Conservation (phyloP, 2,888 invertebrate species). For the Amaurobius ferox region DNA sequence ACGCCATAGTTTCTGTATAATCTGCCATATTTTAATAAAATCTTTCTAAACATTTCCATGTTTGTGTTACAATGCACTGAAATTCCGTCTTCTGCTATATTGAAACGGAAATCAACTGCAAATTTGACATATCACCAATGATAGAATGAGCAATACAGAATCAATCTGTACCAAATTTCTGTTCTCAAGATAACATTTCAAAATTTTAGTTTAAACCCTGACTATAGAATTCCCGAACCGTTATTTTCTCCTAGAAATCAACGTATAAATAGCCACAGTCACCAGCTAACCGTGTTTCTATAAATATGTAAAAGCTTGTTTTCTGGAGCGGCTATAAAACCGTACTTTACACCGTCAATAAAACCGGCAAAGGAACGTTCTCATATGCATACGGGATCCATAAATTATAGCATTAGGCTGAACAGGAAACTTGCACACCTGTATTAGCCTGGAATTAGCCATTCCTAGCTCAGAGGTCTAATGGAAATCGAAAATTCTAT, state of each 20-base stretch:
- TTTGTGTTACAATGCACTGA: too few species aligned
- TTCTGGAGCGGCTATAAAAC: slow-evolving; percentile 43
- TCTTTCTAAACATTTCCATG: too few species aligned
- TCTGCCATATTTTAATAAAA: too few species aligned
- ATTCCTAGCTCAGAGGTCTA: neutral
- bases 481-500: slow-evolving; percentile 16
- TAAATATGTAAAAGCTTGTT: slow-evolving; percentile 56
- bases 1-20: too few species aligned
- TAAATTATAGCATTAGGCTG: slow-evolving; percentile 65
- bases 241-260: neutral
- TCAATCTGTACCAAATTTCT: too few species aligned
- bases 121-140: too few species aligned
- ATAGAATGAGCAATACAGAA: too few species aligned
- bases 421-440: slow-evolving; percentile 55
- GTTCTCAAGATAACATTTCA: too few species aligned
- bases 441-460: slow-evolving; percentile 62
- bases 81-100: too few species aligned
- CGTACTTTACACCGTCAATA: slow-evolving; percentile 31
- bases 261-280: neutral
- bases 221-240: too few species aligned
- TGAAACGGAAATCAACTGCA: too few species aligned
- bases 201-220: too few species aligned
- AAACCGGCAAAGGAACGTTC: slow-evolving; percentile 22
- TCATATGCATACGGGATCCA: slow-evolving; percentile 58
- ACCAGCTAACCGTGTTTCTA: slow-evolving; percentile 19